Evolutionary conservation across 2,888 invertebrate species (phyloP), one percentile per base, ranked within the genome.

Genomic region (Linnaemya tessellans): DNA sequence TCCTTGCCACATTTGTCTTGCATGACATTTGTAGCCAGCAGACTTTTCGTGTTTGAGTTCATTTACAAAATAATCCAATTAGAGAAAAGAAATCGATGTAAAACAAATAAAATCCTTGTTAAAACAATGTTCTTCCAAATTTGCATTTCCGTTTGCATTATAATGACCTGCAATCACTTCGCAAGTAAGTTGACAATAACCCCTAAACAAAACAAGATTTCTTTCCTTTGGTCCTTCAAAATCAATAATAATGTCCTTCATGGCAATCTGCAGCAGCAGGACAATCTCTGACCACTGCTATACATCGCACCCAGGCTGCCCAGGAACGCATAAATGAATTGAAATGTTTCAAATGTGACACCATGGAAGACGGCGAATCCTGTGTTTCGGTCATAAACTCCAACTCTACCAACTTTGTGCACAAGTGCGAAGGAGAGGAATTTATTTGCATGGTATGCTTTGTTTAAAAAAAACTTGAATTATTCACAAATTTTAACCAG

Each of bases 321-420:
- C 95, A 95, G 38, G 95, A 96, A 90, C 96, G 96, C 87, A 89
- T 92, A 88, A 96, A 96, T 92, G 96, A 97, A 91, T 93, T 97
- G 74, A 96, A 95, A 94, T 97, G 97, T 92, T 97, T 96, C 92
- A 94, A 94, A 87, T 97, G 97, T 91, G 95, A 96, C 88, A 96
- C 96, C 0, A 96, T 97, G 93, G 94, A 94, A 8, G 95, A 96
- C 51, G 96, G 96, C 8, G 95, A 96, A 85, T 93, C 93, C 67
- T 97, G 97, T 88, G 94, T 95, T 5, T 95, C 96, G 89, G 92
- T 96, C 15, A 92, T 93, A 0, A 94, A 94, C 78, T 88, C 88
- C 51, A 92, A 91, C 58, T 94, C 94, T 87, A 94, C 94, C 88
- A 94, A 94, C 0, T 93, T 93, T 56, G 94, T 95, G 87, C 94